Conservation (phyloP, 2,888 invertebrate species). For the Pristionchus exspectatus region DNA sequence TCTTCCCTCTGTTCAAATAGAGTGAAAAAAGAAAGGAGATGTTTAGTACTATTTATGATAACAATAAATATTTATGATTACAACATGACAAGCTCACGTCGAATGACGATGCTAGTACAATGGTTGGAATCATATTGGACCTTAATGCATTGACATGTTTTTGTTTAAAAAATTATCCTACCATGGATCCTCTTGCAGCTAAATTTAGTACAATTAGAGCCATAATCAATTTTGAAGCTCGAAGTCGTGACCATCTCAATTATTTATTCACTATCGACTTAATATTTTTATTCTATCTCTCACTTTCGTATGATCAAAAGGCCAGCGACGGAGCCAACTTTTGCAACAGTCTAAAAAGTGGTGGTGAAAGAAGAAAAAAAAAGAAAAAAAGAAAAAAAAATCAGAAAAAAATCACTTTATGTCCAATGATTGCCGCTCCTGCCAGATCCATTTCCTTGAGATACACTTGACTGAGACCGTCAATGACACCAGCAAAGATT, state of each 20-base stretch:
- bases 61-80: too few relatives aligned
- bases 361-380: not conserved
- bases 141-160: not conserved
- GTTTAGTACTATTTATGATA: too few relatives aligned
- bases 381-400: too few relatives aligned
- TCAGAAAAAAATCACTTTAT: too few relatives aligned
- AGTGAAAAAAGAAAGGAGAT: not conserved
- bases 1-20: not conserved
- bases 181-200: not conserved
- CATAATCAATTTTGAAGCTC: conserved; percentile 23
- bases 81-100: not conserved
- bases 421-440: not conserved
- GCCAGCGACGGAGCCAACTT: conserved; percentile 4
- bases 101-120: not conserved
- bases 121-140: not conserved
- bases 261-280: not conserved
- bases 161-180: not conserved
- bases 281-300: not conserved
- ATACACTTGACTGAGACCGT: conserved; percentile 24
- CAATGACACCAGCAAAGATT: not conserved
- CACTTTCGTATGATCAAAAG: not conserved
- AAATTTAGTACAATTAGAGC: not conserved
- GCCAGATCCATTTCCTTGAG: not conserved
- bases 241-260: not conserved
- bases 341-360: not conserved